Percentiles rank a stretch among this genome's conserved stretches.
phyloP scores from a whole-genome alignment of 2,113 vertebrate genomes.

The Ciconia boyciana region DNA sequence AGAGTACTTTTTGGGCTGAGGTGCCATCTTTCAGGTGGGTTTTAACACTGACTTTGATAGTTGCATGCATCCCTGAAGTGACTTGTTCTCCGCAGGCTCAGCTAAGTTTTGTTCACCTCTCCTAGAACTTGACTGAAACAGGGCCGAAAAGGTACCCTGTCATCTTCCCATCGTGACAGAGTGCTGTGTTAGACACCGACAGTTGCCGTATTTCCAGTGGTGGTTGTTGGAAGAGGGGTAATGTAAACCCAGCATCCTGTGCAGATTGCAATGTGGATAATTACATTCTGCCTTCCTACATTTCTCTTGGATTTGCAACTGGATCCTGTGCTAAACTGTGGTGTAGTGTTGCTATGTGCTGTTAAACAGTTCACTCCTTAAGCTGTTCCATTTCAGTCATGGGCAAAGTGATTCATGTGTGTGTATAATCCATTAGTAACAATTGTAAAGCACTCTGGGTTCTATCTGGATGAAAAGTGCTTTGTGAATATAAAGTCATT shows the following conservation, averaged over 20 bases:
- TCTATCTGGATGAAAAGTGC: background rate
- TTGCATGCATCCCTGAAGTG: background rate
- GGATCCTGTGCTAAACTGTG: background rate
- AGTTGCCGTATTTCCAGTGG: background rate
- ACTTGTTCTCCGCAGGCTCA: background rate
- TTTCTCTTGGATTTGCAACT: constrained; percentile 24
- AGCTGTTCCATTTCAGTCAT: constrained; percentile 23
- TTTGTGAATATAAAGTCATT: constrained; percentile 12
- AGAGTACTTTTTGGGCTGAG: background rate
- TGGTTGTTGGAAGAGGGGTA: background rate
- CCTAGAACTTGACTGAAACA: background rate
- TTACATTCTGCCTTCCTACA: background rate
- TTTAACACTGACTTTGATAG: background rate
- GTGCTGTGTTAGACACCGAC: background rate
- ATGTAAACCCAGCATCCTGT: background rate
- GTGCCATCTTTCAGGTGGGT: background rate
- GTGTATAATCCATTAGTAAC: constrained; percentile 68
- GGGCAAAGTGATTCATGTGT: constrained; percentile 12
- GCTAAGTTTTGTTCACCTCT: background rate
- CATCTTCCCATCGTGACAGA: background rate
- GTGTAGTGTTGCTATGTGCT: constrained; percentile 9
- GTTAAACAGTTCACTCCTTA: constrained; percentile 28
- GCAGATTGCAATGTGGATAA: background rate
- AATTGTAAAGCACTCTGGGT: constrained; percentile 39
- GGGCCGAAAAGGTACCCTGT: background rate